phyloP scores from a whole-genome alignment of 2,113 vertebrate genomes.

The Anhinga rufa region DNA sequence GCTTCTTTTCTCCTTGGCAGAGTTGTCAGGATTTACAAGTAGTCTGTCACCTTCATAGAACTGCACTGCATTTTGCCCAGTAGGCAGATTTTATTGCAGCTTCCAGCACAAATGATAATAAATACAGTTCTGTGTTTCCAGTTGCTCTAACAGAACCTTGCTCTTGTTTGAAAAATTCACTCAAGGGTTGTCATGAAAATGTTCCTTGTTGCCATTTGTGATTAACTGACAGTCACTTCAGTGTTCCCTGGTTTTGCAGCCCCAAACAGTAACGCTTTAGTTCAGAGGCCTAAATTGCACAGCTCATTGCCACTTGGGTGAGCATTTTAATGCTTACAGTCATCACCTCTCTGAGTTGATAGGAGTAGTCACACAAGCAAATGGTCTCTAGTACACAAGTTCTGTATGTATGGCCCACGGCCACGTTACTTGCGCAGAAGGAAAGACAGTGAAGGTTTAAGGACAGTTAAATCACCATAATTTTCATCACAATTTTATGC shows the following conservation, averaged over 20 bases:
- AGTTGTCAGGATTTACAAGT: not conserved
- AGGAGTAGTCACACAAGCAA: not conserved
- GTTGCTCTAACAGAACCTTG: not conserved
- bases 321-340: not conserved
- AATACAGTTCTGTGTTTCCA: not conserved
- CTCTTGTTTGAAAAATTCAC: not conserved
- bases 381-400: not conserved
- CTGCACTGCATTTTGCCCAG: not conserved
- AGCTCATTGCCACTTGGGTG: not conserved
- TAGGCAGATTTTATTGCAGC: conserved; percentile 23
- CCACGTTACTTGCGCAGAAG: not conserved
- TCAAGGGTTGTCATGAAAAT: not conserved
- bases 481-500: not conserved
- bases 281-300: not conserved
- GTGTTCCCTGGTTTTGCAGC: not conserved
- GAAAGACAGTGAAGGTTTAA: not conserved
- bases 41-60: not conserved
- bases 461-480: not conserved
- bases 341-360: not conserved
- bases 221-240: not conserved
- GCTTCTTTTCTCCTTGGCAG: not conserved
- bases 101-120: conserved; percentile 29
- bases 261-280: not conserved
- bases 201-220: not conserved
- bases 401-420: not conserved